These are phyloP conservation scores for Andrena haemorrhoa DNA, from an alignment of 2,888 invertebrate genomes.

Conservation along the genomic window DNA sequence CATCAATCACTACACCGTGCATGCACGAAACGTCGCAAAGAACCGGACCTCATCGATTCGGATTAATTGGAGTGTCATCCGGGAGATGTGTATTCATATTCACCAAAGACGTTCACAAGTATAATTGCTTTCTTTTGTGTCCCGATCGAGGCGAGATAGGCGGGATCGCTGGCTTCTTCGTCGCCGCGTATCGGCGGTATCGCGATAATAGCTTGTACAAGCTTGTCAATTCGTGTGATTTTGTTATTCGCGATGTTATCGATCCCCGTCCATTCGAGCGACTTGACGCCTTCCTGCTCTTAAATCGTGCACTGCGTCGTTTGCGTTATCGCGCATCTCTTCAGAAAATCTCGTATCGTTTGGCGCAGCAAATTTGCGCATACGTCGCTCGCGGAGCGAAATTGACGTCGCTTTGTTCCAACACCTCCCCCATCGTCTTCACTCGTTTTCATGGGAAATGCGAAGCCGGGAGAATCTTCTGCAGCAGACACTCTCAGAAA, in stretches of 20 bases:
- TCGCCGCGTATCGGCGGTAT: constrained; percentile 30
- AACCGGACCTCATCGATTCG: not conserved
- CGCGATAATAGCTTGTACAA: constrained; percentile 58
- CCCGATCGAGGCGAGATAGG: constrained; percentile 50
- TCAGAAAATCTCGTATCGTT: constrained; percentile 55
- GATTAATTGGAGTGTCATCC: constrained; percentile 11
- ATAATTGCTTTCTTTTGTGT: constrained; percentile 44
- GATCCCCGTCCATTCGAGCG: constrained; percentile 52
- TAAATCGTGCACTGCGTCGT: constrained; percentile 36
- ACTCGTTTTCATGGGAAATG: not conserved
- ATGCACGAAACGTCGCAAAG: not conserved
- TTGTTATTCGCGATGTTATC: constrained; percentile 66
- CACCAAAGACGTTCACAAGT: constrained; percentile 23
- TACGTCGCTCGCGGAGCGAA: constrained; percentile 29
- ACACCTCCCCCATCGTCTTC: constrained; percentile 7
- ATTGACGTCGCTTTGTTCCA: constrained; percentile 22
- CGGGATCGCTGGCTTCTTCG: constrained; percentile 37
- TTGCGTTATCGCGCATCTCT: constrained; percentile 49
- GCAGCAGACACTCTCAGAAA: too few species aligned
- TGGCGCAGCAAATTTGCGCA: constrained; percentile 48
- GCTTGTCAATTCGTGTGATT: constrained; percentile 62
- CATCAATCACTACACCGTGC: not conserved
- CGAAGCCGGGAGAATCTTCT: too few species aligned
- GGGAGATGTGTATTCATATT: not conserved
- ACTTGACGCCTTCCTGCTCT: constrained; percentile 48